Conservation (phyloP, 2,888 invertebrate species). For the Norana najaformis region DNA sequence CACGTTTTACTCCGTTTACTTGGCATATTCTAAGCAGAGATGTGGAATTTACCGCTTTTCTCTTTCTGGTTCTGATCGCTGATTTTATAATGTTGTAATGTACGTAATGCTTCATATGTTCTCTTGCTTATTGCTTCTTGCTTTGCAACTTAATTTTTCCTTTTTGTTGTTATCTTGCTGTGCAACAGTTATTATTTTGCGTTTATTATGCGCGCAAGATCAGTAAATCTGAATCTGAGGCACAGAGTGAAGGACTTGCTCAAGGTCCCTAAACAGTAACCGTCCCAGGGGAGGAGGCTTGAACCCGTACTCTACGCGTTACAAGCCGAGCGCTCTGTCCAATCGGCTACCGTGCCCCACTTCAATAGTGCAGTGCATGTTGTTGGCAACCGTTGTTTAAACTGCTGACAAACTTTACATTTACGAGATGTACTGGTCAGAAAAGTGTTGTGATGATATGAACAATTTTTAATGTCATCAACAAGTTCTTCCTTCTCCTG, state of each 20-base stretch:
- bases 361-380: background rate
- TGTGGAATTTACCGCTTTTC: background rate
- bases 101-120: background rate
- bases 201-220: too few species aligned
- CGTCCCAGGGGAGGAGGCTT: too few species aligned
- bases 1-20: too few species aligned
- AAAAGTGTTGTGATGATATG: background rate
- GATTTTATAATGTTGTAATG: background rate
- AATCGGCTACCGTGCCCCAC: too few species aligned
- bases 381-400: background rate
- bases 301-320: too few species aligned
- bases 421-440: background rate
- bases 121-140: background rate
- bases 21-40: background rate
- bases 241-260: too few species aligned
- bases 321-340: too few species aligned
- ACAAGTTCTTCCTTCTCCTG: background rate
- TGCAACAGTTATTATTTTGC: background rate
- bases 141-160: background rate
- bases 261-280: too few species aligned
- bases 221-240: too few species aligned
- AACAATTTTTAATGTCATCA: background rate
- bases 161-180: background rate
- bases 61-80: background rate
- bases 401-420: background rate